phyloP scores from a whole-genome alignment of 2,797 vertebrate genomes.

The Nannoperca obscura region DNA sequence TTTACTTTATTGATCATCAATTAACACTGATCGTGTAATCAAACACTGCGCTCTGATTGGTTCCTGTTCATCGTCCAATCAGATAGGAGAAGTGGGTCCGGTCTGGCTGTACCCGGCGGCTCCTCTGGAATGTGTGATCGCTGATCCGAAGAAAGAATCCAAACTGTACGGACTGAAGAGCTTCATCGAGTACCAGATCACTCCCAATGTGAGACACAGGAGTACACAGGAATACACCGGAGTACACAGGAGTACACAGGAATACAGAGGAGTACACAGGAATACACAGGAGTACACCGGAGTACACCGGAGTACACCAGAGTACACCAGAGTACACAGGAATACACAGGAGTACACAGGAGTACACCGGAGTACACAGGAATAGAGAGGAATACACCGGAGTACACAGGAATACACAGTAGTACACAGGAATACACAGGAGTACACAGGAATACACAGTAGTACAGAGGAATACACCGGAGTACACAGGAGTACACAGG shows the following conservation, averaged over 20 bases:
- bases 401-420: no score
- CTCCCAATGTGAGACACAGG: slow-evolving; percentile 87
- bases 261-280: not conserved
- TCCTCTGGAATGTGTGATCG: slow-evolving; percentile 91
- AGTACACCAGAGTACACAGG: not conserved
- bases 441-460: no score
- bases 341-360: not conserved
- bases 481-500: no score
- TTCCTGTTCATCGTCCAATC: slow-evolving; percentile 71
- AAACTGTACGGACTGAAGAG: slow-evolving; percentile 96
- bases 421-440: no score
- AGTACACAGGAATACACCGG: no score
- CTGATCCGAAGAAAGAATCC: slow-evolving; percentile 92
- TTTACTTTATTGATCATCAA: not conserved
- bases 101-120: slow-evolving; percentile 92
- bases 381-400: no score
- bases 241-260: not conserved
- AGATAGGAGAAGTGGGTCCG: slow-evolving; percentile 89
- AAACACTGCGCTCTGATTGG: slow-evolving; percentile 5
- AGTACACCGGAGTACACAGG: not conserved
- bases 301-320: not conserved
- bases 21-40: no score
- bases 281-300: no score
- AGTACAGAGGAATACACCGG: no score
- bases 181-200: slow-evolving; percentile 94